Conservation (phyloP, 92 coral and sea anemone species). For the Palythoa heliodiscus region DNA sequence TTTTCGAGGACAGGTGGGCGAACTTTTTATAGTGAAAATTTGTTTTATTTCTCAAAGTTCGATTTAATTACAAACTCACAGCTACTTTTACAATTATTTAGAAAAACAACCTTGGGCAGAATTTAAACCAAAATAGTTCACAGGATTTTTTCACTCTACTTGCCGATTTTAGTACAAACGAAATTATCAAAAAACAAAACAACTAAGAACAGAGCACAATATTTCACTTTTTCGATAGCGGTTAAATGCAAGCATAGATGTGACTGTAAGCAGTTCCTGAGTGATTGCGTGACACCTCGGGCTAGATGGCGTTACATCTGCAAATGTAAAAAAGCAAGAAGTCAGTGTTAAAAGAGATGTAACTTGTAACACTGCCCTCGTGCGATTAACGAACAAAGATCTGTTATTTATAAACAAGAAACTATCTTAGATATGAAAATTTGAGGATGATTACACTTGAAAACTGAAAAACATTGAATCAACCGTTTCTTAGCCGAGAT, state of each 20-base stretch:
- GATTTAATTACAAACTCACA: neutral
- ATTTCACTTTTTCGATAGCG: neutral
- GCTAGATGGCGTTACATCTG: slow-evolving; percentile 50
- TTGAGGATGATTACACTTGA: no score
- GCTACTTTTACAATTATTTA: neutral
- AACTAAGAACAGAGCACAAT: neutral
- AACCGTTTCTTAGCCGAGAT: no score
- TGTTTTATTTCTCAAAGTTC: no score
- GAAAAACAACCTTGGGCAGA: neutral
- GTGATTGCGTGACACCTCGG: slow-evolving; percentile 35
- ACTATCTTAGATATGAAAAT: neutral
- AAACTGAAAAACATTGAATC: no score
- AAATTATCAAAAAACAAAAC: neutral
- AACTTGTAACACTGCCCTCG: slow-evolving; percentile 45
- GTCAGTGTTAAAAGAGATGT: slow-evolving; percentile 43
- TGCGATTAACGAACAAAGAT: slow-evolving; percentile 32
- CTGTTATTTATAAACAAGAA: neutral
- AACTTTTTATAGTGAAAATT: no score
- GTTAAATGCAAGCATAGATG: neutral
- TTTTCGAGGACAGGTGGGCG: no score
- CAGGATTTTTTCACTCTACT: neutral
- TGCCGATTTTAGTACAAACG: neutral
- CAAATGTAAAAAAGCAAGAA: slow-evolving; percentile 46
- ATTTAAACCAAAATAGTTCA: neutral
- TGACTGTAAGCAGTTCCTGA: slow-evolving; percentile 23